Evolutionary conservation across 2,113 vertebrate genomes (phyloP).

Genomic region (Pangasianodon gigas): DNA sequence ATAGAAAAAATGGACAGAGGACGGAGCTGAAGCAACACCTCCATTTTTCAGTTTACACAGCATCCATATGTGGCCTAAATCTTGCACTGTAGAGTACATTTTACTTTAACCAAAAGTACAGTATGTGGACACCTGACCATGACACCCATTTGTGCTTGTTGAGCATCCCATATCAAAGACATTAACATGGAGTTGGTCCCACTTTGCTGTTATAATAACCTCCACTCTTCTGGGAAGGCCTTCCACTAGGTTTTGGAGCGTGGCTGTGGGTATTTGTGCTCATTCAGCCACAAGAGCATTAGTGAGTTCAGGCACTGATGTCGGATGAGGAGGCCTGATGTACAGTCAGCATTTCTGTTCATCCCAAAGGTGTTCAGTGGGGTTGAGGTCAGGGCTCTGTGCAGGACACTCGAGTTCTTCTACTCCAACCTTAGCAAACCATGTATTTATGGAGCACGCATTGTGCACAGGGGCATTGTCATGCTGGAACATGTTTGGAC

Average conservation of each 20-base stretch:
- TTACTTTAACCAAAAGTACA: neutral
- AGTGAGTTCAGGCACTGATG: neutral
- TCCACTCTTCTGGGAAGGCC: neutral
- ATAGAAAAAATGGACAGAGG: conserved; percentile 44
- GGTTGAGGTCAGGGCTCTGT: neutral
- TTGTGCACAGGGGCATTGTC: neutral
- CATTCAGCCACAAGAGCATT: neutral
- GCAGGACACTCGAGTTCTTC: neutral
- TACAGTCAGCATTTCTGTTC: neutral
- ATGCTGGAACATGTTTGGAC: neutral
- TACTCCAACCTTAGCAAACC: neutral
- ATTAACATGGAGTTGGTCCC: neutral
- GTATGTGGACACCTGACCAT: neutral
- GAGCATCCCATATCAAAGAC: neutral
- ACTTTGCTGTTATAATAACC: neutral
- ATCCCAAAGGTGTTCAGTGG: neutral
- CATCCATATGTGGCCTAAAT: neutral
- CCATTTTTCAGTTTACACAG: neutral
- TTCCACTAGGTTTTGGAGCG: neutral
- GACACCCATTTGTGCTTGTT: neutral
- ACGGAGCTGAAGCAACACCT: conserved; percentile 2
- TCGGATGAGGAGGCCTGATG: neutral
- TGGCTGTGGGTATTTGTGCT: neutral
- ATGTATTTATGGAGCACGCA: neutral
- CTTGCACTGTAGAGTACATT: neutral